Conservation (phyloP, 2,797 vertebrate species). For the Silurus aristotelis region DNA sequence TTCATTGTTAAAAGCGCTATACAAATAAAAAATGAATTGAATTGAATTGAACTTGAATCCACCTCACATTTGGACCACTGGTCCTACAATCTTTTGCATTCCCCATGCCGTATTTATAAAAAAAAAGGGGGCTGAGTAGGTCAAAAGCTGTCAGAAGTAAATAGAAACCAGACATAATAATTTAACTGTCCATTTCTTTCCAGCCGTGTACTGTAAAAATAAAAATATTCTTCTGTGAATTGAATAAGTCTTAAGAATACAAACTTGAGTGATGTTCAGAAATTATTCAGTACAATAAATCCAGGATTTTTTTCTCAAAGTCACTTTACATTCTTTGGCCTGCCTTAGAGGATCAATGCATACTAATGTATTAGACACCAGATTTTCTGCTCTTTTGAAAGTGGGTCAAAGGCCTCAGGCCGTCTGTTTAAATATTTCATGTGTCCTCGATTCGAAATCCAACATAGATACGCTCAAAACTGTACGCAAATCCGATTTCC, state of each 20-base stretch:
- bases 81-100: background rate
- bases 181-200: background rate
- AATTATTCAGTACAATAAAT: background rate
- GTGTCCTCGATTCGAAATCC: background rate
- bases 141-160: background rate
- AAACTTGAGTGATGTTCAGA: background rate
- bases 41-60: background rate
- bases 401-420: conserved; percentile 45
- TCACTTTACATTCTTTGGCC: background rate
- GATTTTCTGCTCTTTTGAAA: conserved; percentile 35
- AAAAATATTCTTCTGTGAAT: too few relatives aligned
- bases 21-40: too few relatives aligned
- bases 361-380: conserved; percentile 30
- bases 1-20: too few relatives aligned
- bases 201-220: too few relatives aligned
- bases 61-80: too few relatives aligned
- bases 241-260: background rate
- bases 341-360: conserved; percentile 4
- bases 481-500: background rate
- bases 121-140: background rate
- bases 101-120: background rate
- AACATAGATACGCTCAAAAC: conserved; percentile 4
- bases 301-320: background rate
- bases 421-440: conserved; percentile 56
- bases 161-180: background rate